Conservation (phyloP, 2,113 vertebrate genomes). For the Hippocampus zosterae region DNA sequence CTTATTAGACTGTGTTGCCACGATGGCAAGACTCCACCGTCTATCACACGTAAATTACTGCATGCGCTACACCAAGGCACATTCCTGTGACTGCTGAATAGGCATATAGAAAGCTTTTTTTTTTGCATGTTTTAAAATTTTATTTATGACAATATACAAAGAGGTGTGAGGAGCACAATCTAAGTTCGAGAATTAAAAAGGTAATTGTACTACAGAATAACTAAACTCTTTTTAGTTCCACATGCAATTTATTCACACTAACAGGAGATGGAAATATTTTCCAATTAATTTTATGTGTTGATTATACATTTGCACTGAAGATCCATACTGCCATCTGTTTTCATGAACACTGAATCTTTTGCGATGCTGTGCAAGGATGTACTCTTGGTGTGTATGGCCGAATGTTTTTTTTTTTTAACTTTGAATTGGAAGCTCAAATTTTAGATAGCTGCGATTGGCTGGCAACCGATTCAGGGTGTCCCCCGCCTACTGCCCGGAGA, state of each 20-base stretch:
- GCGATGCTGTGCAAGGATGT: too few relatives aligned
- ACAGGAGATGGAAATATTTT: too few relatives aligned
- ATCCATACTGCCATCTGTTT: not conserved
- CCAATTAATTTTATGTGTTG: too few relatives aligned
- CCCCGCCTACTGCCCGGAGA: too few relatives aligned
- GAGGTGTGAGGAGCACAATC: too few relatives aligned
- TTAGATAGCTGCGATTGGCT: too few relatives aligned
- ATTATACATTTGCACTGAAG: not conserved
- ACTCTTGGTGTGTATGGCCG: too few relatives aligned
- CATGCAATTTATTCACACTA: not conserved
- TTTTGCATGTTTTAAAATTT: not conserved
- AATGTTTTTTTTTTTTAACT: too few relatives aligned
- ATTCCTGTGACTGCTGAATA: conserved; percentile 23
- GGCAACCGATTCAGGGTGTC: too few relatives aligned
- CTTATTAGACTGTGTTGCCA: conserved; percentile 39
- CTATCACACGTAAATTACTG: conserved; percentile 24
- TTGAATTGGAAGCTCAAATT: too few relatives aligned
- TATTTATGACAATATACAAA: not conserved
- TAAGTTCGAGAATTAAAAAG: not conserved
- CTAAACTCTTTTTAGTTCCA: not conserved
- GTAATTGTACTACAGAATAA: too few relatives aligned
- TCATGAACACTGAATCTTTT: conserved; percentile 11
- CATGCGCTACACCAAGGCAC: conserved; percentile 13
- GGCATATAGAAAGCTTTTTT: conserved; percentile 1
- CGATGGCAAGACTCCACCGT: conserved; percentile 7